These are phyloP conservation scores for Conomelus anceps DNA, from an alignment of 2,888 invertebrate genomes.

Conservation along the genomic window DNA sequence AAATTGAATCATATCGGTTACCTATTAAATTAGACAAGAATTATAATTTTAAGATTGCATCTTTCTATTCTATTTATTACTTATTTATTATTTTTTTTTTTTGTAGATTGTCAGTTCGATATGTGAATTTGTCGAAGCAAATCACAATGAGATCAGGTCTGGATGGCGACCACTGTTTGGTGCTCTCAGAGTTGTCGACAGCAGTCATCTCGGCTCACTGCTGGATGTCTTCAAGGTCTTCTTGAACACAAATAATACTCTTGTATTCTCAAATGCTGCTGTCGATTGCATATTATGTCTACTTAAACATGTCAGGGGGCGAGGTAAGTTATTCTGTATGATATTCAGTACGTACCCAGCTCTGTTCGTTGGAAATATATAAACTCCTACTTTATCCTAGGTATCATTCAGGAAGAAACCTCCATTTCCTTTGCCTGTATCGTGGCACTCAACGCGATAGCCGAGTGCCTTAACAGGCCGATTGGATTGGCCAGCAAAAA, in stretches of 20 bases:
- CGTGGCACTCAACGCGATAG: no score
- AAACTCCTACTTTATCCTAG: no score
- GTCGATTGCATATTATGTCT: constrained; percentile 89
- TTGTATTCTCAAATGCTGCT: constrained; percentile 90
- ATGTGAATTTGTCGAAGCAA: constrained; percentile 93
- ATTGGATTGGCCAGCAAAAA: no score
- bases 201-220: constrained; percentile 64
- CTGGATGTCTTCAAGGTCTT: constrained; percentile 92
- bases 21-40: not conserved
- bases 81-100: constrained; percentile 8
- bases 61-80: no score
- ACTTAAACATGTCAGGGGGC: constrained; percentile 66
- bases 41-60: no score
- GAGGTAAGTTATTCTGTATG: constrained; percentile 29
- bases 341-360: not conserved
- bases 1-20: constrained; percentile 9
- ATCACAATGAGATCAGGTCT: constrained; percentile 84
- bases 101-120: constrained; percentile 86
- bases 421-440: no score
- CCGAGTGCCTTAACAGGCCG: no score
- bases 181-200: constrained; percentile 72
- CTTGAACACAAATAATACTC: constrained; percentile 83
- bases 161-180: constrained; percentile 96
- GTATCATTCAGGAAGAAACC: no score
- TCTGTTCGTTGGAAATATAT: not conserved